These are phyloP conservation scores for Diploptera punctata DNA, from an alignment of 2,888 invertebrate species.

Conservation along the genomic window DNA sequence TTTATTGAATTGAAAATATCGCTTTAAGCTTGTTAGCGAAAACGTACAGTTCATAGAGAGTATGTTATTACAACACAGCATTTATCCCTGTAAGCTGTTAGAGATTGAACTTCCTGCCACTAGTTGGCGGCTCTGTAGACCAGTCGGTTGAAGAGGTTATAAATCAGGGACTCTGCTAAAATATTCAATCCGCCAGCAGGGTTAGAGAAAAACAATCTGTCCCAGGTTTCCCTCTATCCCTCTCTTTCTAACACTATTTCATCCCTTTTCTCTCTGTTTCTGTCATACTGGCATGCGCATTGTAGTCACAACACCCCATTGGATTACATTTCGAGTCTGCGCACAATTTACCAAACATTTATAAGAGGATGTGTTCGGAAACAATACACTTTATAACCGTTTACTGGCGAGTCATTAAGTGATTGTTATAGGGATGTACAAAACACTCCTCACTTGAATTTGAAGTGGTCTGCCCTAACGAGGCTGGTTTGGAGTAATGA, in stretches of 20 bases:
- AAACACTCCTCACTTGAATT: too few relatives aligned
- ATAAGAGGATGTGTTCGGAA: background rate
- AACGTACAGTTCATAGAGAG: too few relatives aligned
- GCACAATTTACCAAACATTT: background rate
- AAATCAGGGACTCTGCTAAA: constrained; percentile 39
- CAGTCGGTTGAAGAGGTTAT: constrained; percentile 28
- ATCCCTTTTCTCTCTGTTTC: background rate
- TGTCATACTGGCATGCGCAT: background rate
- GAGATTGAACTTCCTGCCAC: background rate
- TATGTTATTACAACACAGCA: too few relatives aligned
- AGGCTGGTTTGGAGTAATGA: too few relatives aligned
- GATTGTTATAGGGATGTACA: too few relatives aligned
- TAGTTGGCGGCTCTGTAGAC: background rate
- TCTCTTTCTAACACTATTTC: background rate
- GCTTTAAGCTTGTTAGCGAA: too few relatives aligned
- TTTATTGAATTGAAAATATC: too few relatives aligned
- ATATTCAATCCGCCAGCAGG: constrained; percentile 39
- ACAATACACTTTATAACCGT: background rate
- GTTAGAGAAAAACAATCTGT: constrained; percentile 37
- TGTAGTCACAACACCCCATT: background rate
- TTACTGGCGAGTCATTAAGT: background rate
- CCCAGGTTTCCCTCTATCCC: constrained; percentile 19
- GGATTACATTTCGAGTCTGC: background rate
- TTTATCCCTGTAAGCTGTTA: too few relatives aligned
- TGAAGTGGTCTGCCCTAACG: too few relatives aligned